phyloP scores from a whole-genome alignment of 2,113 vertebrate species.

The Psittacus erithacus region DNA sequence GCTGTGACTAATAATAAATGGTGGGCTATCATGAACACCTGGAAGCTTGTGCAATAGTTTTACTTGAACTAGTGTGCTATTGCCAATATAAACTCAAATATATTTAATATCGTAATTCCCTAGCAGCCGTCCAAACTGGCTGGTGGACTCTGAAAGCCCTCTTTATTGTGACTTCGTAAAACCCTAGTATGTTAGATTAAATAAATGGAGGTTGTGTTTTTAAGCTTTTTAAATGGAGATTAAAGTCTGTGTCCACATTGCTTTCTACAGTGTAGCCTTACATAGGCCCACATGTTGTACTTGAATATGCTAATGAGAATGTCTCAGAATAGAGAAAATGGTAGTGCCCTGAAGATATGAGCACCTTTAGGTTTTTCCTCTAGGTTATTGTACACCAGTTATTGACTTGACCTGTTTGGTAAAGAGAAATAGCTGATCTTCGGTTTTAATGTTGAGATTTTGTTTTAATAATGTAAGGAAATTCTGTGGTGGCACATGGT shows the following conservation, averaged over 20 bases:
- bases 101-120: neutral
- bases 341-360: neutral
- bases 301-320: neutral
- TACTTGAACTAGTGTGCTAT: neutral
- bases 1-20: neutral
- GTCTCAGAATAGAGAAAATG: neutral
- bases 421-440: neutral
- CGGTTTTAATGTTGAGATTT: neutral
- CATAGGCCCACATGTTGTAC: neutral
- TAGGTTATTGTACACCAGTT: neutral
- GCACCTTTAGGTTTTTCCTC: neutral
- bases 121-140: neutral
- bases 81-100: conserved; percentile 1
- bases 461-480: neutral
- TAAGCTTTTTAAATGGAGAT: neutral
- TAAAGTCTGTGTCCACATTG: conserved; percentile 22
- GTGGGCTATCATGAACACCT: neutral
- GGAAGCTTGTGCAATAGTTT: neutral
- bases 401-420: neutral
- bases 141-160: neutral
- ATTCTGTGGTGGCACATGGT: neutral
- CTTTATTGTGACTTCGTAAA: neutral
- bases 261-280: neutral
- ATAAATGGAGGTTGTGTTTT: neutral
- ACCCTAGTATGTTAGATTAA: neutral